These are phyloP conservation scores for Habroteleia sp. DNA, from an alignment of 2,888 invertebrate genomes.

Conservation along the genomic window DNA sequence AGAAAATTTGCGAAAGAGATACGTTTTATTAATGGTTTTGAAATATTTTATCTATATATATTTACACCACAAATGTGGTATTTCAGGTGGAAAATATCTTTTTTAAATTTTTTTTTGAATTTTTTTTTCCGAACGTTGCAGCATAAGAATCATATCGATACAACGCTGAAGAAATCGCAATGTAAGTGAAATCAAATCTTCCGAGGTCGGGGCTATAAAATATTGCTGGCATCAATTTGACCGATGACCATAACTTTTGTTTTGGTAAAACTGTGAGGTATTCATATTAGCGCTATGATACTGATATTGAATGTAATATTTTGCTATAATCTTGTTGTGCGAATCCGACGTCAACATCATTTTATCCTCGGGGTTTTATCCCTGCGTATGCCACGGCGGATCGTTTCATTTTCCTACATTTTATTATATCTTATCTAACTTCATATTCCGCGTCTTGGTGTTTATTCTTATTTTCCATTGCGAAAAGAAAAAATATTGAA, in stretches of 20 bases:
- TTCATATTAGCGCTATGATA: constrained; percentile 40
- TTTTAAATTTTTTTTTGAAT: too few species aligned
- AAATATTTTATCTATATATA: too few species aligned
- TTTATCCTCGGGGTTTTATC: constrained; percentile 25
- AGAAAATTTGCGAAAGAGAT: too few species aligned
- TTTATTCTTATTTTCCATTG: constrained; percentile 49
- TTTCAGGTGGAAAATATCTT: too few species aligned
- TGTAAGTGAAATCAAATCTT: constrained; percentile 16
- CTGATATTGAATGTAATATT: constrained; percentile 58
- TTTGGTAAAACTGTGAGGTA: constrained; percentile 17
- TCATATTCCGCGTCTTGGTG: constrained; percentile 44
- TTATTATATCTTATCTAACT: constrained; percentile 43
- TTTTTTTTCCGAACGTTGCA: too few species aligned
- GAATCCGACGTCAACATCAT: constrained; percentile 11
- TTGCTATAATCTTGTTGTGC: constrained; percentile 19
- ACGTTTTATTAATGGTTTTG: too few species aligned
- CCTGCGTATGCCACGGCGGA: constrained; percentile 21
- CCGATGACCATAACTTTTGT: constrained; percentile 8
- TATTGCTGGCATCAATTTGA: constrained; percentile 2
- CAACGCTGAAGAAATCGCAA: constrained; percentile 15
- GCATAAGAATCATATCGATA: too few species aligned
- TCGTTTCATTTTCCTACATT: constrained; percentile 54
- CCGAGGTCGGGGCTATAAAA: neutral
- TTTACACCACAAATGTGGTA: too few species aligned
- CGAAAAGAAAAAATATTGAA: too few species aligned